Evolutionary conservation across 92 coral and sea anemone genomes (phyloP).

Genomic region (Anthopleura xanthogrammica): DNA sequence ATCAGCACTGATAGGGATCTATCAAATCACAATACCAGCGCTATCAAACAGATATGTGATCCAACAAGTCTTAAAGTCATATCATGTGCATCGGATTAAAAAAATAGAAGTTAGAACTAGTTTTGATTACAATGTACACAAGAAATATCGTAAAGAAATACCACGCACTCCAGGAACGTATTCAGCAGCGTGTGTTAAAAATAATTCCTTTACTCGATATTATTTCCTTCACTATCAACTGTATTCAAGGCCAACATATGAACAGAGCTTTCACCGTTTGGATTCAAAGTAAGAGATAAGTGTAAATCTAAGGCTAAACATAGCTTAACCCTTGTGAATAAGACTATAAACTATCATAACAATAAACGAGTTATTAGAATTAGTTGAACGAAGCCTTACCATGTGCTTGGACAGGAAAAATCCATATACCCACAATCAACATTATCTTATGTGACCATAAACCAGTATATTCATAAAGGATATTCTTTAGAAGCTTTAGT

Average conservation of each 20-base stretch:
- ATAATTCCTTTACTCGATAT: not conserved
- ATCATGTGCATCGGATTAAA: not conserved
- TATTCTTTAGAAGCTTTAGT: not conserved
- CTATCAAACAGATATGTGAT: not conserved
- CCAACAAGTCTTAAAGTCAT: not conserved
- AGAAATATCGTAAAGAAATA: not conserved
- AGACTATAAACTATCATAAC: not conserved
- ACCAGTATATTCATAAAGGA: not conserved
- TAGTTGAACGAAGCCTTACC: not conserved
- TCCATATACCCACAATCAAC: not conserved
- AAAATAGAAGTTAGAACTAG: not conserved
- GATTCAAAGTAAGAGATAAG: not conserved
- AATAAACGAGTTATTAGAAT: not conserved
- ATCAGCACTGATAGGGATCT: not conserved
- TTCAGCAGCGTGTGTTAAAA: not conserved
- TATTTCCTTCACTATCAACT: too few species aligned
- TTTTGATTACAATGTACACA: slow-evolving; percentile 7
- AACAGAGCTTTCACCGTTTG: not conserved
- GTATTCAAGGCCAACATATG: too few species aligned
- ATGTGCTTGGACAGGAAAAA: not conserved
- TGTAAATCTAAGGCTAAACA: slow-evolving; percentile 17
- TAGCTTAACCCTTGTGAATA: slow-evolving; percentile 1
- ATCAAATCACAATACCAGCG: not conserved
- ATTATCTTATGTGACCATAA: not conserved
- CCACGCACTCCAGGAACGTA: not conserved